Conservation (phyloP, 2,797 vertebrate genomes). For the Apogon talboti region DNA sequence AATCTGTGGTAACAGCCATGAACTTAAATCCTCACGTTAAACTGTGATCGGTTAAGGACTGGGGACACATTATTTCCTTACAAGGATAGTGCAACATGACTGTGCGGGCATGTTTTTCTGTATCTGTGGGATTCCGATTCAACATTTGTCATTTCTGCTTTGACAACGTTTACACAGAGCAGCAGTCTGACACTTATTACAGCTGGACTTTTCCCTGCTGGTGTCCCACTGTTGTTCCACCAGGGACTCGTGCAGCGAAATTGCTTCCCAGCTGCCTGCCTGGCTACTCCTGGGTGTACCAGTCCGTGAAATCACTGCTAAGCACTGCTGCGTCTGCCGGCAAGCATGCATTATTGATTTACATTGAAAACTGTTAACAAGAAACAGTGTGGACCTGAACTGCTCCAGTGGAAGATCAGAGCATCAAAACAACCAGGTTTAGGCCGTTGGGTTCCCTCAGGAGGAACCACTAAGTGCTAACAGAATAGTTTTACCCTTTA, state of each 20-base stretch:
- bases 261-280: constrained; percentile 58
- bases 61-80: too few relatives aligned
- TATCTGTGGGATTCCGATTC: too few relatives aligned
- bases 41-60: too few relatives aligned
- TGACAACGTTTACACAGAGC: constrained; percentile 20
- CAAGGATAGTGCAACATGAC: too few relatives aligned
- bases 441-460: not conserved
- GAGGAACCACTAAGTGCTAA: not conserved
- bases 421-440: constrained; percentile 23
- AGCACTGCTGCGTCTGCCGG: constrained; percentile 62
- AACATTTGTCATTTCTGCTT: not conserved
- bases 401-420: constrained; percentile 11
- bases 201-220: constrained; percentile 32
- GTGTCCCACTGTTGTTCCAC: constrained; percentile 30
- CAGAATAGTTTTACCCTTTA: too few relatives aligned
- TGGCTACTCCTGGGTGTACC: constrained; percentile 53
- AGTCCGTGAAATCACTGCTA: constrained; percentile 58
- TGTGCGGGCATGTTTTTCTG: too few relatives aligned
- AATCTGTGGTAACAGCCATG: too few relatives aligned
- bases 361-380: constrained; percentile 62
- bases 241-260: constrained; percentile 49
- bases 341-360: constrained; percentile 73
- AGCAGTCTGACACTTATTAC: constrained; percentile 4
- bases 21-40: too few relatives aligned
- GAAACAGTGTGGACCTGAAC: constrained; percentile 22